Evolutionary conservation across 2,888 invertebrate genomes (phyloP), one percentile per base, ranked within the genome.

Genomic region (Phaonia tiefii): DNA sequence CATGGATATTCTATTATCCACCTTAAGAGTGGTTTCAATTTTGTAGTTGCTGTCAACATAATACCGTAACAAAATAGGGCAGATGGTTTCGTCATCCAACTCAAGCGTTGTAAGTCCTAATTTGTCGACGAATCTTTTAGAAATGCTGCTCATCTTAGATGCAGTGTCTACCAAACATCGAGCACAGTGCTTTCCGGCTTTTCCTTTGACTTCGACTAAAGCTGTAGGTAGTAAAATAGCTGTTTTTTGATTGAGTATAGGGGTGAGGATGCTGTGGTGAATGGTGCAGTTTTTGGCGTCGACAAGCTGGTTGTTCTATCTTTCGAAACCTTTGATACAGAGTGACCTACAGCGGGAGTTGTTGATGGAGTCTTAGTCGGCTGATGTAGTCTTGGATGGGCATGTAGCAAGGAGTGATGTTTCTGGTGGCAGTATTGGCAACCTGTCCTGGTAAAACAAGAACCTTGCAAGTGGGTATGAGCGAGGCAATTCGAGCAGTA

Each of bases 81-180:
- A 49, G 20, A 49, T 49, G 7, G 49, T 49, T 49, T 49, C 49
- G 5, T 49, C 17, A 8, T 49, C 20, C 1, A 49, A 10, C 3
- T 2, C 3, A 3, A 49, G 17, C 3, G 49, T 17, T 2, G 49
- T 49, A 15, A 49, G 7, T 2, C 20, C 49, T 17, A 22, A 2
- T 5, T 46, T 67, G 0, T 67, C 22, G 1, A 69, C 69, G 2
- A 51, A 20, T 15, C 26, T 31, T 25, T 51, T 63, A 1, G 69
- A 63, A n/a, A 75, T 31, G 2, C 63, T 17, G 39, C 70, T 70
- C 0, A 51, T 5, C 2, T 39, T 17, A 1, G 75, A 71, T 0
- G 51, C 63, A 17, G 69, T 63, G 5, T 70, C 75, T 1, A 75
- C n/a, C 0, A 75, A n/a, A 2, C 31, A 63, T 13, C 63, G 39